Evolutionary conservation across 2,888 invertebrate species (phyloP).

Genomic region (Mimachlamys varia): DNA sequence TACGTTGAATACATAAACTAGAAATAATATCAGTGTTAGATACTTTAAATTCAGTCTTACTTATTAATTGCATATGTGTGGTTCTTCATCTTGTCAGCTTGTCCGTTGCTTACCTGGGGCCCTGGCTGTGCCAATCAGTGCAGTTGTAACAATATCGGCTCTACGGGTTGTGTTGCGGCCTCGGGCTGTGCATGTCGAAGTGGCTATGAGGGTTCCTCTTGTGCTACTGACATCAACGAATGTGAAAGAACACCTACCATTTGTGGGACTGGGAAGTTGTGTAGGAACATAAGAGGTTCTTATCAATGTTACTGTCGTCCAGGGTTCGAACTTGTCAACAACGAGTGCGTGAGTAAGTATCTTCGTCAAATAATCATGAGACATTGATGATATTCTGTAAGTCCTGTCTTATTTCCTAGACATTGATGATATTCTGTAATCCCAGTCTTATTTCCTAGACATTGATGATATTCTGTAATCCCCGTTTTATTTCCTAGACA

Average conservation of each 20-base stretch:
- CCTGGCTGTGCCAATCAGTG: constrained; percentile 69
- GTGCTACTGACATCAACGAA: constrained; percentile 61
- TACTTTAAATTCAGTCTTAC: too few relatives aligned
- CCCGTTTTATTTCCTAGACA: too few relatives aligned
- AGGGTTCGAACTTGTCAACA: constrained; percentile 18
- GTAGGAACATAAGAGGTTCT: constrained; percentile 37
- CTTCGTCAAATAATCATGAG: too few relatives aligned
- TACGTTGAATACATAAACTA: too few relatives aligned
- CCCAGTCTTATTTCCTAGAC: too few relatives aligned
- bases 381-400: too few relatives aligned
- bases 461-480: too few relatives aligned
- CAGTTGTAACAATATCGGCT: constrained; percentile 61
- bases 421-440: too few relatives aligned
- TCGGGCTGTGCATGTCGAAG: constrained; percentile 59
- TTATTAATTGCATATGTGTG: too few relatives aligned
- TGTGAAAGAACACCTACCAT: constrained; percentile 43
- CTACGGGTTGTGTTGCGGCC: constrained; percentile 56
- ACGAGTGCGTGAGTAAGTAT: constrained; percentile 37
- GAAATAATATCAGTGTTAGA: too few relatives aligned
- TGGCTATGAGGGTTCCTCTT: constrained; percentile 58
- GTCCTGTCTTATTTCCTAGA: too few relatives aligned
- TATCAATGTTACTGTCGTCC: constrained; percentile 37
- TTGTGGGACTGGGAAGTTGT: constrained; percentile 38
- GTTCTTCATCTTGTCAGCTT: not conserved
- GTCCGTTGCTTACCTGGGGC: constrained; percentile 55